Evolutionary conservation across 2,797 vertebrate species (phyloP).

Genomic region (Microtus californicus): DNA sequence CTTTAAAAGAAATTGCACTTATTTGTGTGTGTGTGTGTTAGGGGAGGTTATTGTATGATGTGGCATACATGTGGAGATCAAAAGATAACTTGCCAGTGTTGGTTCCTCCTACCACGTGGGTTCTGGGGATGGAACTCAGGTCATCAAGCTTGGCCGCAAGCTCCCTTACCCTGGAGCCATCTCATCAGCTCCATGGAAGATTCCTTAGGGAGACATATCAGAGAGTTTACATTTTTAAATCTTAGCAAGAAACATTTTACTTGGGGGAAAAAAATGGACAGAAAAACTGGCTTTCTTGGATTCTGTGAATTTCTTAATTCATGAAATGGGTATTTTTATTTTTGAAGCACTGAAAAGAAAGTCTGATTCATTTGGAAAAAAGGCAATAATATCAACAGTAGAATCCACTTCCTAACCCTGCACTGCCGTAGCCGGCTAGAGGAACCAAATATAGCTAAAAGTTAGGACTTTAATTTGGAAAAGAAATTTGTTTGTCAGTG

Average conservation of each 20-base stretch:
- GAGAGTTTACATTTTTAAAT: slow-evolving; percentile 1
- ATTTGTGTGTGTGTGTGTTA: background rate
- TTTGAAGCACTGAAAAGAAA: slow-evolving; percentile 21
- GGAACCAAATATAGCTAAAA: slow-evolving; percentile 34
- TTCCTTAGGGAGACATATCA: background rate
- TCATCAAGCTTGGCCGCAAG: background rate
- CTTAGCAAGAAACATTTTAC: slow-evolving; percentile 21
- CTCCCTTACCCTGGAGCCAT: background rate
- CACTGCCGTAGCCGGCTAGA: background rate
- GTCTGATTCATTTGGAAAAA: slow-evolving; percentile 56
- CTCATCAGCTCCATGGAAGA: background rate
- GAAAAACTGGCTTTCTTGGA: slow-evolving; percentile 49
- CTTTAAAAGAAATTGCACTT: background rate
- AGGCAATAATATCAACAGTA: slow-evolving; percentile 6
- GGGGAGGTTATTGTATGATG: background rate
- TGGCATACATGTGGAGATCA: background rate
- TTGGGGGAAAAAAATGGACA: background rate
- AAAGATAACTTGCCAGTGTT: background rate
- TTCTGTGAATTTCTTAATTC: background rate
- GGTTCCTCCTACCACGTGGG: background rate
- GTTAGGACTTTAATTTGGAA: slow-evolving; percentile 25
- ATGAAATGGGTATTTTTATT: slow-evolving; percentile 47
- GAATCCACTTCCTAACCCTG: background rate
- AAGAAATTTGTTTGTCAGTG: background rate
- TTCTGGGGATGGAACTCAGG: background rate